Evolutionary conservation across 2,113 vertebrate species (phyloP), one percentile per base, ranked within the genome.

Genomic region (Mesembrinibis cayennensis): DNA sequence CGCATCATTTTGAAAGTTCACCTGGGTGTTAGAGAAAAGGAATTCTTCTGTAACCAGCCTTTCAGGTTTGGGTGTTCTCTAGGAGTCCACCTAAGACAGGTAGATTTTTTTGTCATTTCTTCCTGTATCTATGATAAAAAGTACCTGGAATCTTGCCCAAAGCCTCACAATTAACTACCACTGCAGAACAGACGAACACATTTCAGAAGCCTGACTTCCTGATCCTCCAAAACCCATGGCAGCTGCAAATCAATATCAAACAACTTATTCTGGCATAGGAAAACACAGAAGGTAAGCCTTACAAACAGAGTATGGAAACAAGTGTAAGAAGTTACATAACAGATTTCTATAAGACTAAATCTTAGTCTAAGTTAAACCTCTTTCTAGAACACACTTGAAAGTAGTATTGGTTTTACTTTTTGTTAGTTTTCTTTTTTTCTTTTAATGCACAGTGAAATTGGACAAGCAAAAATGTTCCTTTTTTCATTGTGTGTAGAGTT

Each of bases 31-130:
- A 85, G 34, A 92, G 88, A 88, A 91, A 45, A 95, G n/a, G 59
- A 96, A 95, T 92, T 95, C 90, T 72, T 84, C 84, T 47, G 23
- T 2, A 97, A 97, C 93, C 81, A 96, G 95, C 95, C 89, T 87
- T 96, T 95, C 96, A 95, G 94, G 96, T 97, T 95, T 96, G 90
- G 89, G 92, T 95, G 93, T 96, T 95, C 95, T 95, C 34, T 91
- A 55, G 26, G 87, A 93, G 95, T 96, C 93, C 87, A 96, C 84
- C 91, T 91, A 95, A 92, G 77, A 93, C 79, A 83, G 63, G 86
- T 16, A 92, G 63, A 81, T 77, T 1, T 40, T 73, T 81, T 91
- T 72, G 52, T 16, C 50, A 76, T 62, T 86, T 93, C 95, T 96
- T 96, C 96, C 95, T 95, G 71, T 86, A 94, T 71, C 94, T 94